Conservation (phyloP, 2,113 vertebrate species). For the Orycteropus afer region DNA sequence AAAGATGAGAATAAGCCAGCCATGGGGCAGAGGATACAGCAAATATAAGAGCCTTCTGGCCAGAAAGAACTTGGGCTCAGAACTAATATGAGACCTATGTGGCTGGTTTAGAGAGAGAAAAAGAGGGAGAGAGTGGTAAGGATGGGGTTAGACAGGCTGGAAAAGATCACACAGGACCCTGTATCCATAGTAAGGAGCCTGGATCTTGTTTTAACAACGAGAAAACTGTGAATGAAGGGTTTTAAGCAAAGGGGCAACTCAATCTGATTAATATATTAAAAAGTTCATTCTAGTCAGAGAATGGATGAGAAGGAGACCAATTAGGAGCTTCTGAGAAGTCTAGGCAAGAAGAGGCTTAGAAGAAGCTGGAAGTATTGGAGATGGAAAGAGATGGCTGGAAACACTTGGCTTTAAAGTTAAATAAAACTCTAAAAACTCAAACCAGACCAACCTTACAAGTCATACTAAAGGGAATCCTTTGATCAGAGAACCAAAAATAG, state of each 20-base stretch:
- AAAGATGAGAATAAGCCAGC: not conserved
- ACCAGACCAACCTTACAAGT: too few species aligned
- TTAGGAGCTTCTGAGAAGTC: not conserved
- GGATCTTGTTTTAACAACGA: not conserved
- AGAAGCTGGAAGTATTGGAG: not conserved
- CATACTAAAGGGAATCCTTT: too few species aligned
- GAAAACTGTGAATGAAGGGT: not conserved
- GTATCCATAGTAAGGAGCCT: not conserved
- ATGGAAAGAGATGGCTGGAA: not conserved
- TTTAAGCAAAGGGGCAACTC: not conserved
- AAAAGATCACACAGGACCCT: not conserved
- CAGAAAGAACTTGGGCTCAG: not conserved
- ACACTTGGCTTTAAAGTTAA: constrained; percentile 33
- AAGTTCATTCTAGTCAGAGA: not conserved
- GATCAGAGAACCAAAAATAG: too few species aligned
- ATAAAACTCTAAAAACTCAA: too few species aligned
- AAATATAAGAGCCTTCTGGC: not conserved
- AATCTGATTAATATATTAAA: not conserved
- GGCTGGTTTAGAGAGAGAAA: not conserved
- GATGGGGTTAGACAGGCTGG: not conserved
- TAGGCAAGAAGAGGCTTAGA: not conserved
- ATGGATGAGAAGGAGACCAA: not conserved
- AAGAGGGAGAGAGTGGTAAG: not conserved
- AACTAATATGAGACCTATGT: not conserved
- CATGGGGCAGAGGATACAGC: not conserved